A percentile compares a stretch with the other conserved stretches of the same genome.
These are phyloP conservation scores for Lerema accius DNA, from an alignment of 1,140 invertebrate genomes.

Conservation along the genomic window DNA sequence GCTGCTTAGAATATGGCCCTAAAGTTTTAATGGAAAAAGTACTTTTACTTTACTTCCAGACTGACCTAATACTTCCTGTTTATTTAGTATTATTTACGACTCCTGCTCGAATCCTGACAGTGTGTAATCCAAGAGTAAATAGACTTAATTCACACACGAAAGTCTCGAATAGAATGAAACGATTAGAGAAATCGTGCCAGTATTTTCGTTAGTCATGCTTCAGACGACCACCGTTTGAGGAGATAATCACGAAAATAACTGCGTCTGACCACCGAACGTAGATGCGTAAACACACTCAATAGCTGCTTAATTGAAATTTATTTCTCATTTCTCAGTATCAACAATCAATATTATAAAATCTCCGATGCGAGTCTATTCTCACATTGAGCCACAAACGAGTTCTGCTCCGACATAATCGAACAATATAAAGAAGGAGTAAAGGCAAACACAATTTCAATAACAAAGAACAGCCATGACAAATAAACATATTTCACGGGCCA, in stretches of 20 bases:
- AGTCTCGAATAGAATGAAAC: conserved; percentile 40
- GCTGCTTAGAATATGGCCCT: too few species aligned
- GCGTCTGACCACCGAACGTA: conserved; percentile 44
- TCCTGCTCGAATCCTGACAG: neutral
- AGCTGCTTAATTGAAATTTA: conserved; percentile 81
- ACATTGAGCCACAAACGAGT: conserved; percentile 77
- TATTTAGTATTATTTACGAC: conserved; percentile 15
- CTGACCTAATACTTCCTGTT: conserved; percentile 13
- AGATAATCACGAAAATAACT: conserved; percentile 77
- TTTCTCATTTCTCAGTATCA: conserved; percentile 81
- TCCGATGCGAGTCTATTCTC: conserved; percentile 75
- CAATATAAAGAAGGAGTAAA: conserved; percentile 81
- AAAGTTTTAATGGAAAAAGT: too few species aligned
- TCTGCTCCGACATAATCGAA: conserved; percentile 76
- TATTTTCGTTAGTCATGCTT: conserved; percentile 56
- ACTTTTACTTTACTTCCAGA: too few species aligned
- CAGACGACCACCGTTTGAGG: conserved; percentile 48
- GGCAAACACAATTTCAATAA: conserved; percentile 83
- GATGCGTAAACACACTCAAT: conserved; percentile 67
- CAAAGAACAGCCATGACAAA: conserved; percentile 80
- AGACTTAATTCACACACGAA: conserved; percentile 23
- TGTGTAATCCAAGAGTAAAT: conserved; percentile 20
- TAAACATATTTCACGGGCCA: conserved; percentile 82
- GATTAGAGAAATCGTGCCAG: conserved; percentile 57
- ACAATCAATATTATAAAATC: conserved; percentile 82